Evolutionary conservation across 2,797 vertebrate species (phyloP).

Genomic region (Emys orbicularis): DNA sequence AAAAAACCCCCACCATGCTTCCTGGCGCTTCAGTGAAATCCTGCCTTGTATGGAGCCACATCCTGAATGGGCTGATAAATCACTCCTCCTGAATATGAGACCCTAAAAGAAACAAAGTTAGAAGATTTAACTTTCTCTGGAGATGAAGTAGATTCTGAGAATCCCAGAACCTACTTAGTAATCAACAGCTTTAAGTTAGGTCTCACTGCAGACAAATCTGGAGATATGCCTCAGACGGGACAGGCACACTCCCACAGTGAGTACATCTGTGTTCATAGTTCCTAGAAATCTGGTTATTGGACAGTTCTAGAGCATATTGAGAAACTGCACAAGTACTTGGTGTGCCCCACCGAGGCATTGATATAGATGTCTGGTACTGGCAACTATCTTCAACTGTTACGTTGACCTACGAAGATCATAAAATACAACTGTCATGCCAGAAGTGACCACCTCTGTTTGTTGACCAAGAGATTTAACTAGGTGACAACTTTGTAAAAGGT

Average conservation of each 20-base stretch:
- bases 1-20: not conserved
- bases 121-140: slow-evolving; percentile 43
- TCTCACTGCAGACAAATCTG: slow-evolving; percentile 69
- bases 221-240: slow-evolving; percentile 75
- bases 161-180: slow-evolving; percentile 22
- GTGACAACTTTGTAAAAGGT: not conserved
- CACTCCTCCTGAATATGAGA: not conserved
- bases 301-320: slow-evolving; percentile 31
- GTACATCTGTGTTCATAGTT: slow-evolving; percentile 61
- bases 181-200: slow-evolving; percentile 55
- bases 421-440: not conserved
- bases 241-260: slow-evolving; percentile 51
- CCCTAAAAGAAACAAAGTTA: slow-evolving; percentile 41
- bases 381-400: not conserved
- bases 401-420: not conserved
- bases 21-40: slow-evolving; percentile 40
- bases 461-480: not conserved
- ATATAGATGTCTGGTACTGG: not conserved
- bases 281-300: slow-evolving; percentile 66
- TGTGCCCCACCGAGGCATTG: slow-evolving; percentile 44
- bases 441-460: not conserved
- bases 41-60: slow-evolving; percentile 7
- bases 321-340: slow-evolving; percentile 48
- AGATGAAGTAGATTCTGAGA: slow-evolving; percentile 43
- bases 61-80: slow-evolving; percentile 11